Base-by-base conservation (phyloP, 2,888 invertebrate genomes). In the Cepaea hortensis region DNA sequence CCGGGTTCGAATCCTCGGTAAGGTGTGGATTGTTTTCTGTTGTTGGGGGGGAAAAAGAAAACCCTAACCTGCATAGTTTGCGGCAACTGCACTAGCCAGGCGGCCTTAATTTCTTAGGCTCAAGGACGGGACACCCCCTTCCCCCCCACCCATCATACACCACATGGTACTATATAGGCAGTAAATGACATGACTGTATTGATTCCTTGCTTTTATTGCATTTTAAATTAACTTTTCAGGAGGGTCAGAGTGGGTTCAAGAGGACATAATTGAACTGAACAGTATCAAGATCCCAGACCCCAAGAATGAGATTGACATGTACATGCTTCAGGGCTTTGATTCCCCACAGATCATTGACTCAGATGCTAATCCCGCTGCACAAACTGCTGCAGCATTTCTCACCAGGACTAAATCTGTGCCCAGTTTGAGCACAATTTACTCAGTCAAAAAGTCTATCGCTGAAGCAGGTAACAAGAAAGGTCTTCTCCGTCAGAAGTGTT, bases 251-350 rank as follows among this genome's bases (percentile, higher is more conserved):
- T 99, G 99, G 99, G 96, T 98, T 77, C 95, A 98, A 18, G 99
- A 99, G 94, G 99, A 99, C 92, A 98, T 98, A 0, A 98, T 99
- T 90, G 98, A 98, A 90, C 95, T 99, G 91, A 97, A 97, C 93
- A 98, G 98, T 93, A 98, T 98, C 89, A 97, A 97, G 93, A 94
- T 98, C 35, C 95, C 94, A 1, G 93, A 94, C 75, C 92, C 91
- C 3, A 92, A 93, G 86, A 90, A 93, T 11, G 93, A 94, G 86
- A 93, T 94, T 83, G 93, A 93, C 88, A 88, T 93, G 82, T 90
- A 90, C 79, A 89, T 87, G 87, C 82, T 87, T 4, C 87, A 88
- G 62, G 61, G 80, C n/a, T 68, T 15, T 73, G 87, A 87, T 55
- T 61, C 75, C 23, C 62, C 83, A 15, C 81, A 86, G 61, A 65